A percentile compares a stretch with the other conserved stretches of the same genome.
Evolutionary conservation across 2,888 invertebrate species (phyloP).

Genomic region (Julus scanicus): DNA sequence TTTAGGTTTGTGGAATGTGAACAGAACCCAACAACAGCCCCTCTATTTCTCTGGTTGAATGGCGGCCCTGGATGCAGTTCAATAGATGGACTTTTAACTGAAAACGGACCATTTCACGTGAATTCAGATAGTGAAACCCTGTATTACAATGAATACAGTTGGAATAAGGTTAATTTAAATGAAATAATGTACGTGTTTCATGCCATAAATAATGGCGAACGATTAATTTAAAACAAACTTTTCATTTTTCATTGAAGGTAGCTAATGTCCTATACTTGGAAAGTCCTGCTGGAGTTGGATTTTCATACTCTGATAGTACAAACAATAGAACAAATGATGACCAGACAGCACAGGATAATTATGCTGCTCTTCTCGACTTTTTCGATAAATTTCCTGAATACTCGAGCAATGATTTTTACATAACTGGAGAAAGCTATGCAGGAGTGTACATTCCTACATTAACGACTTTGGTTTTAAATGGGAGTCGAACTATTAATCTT

Average conservation of each 20-base stretch:
- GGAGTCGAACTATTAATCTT: constrained; percentile 22
- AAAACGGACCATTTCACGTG: constrained; percentile 67
- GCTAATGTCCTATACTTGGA: constrained; percentile 69
- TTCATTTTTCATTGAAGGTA: too few relatives aligned
- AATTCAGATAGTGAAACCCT: constrained; percentile 63
- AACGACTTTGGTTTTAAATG: constrained; percentile 12
- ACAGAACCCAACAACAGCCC: constrained; percentile 65
- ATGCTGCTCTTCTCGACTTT: constrained; percentile 67
- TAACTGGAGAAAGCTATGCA: constrained; percentile 69
- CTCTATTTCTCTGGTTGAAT: constrained; percentile 68
- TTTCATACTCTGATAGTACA: constrained; percentile 67
- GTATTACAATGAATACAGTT: constrained; percentile 63
- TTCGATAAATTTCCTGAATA: constrained; percentile 67
- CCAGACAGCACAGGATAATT: constrained; percentile 67
- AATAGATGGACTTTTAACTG: constrained; percentile 66
- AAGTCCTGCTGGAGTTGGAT: constrained; percentile 69
- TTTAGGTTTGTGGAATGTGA: constrained; percentile 68
- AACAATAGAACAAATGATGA: constrained; percentile 66
- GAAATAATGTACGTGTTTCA: too few relatives aligned
- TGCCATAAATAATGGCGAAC: too few relatives aligned
- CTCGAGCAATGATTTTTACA: constrained; percentile 67
- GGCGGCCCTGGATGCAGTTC: constrained; percentile 69
- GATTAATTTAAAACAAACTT: too few relatives aligned
- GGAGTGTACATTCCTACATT: constrained; percentile 68
- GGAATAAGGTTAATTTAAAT: constrained; percentile 65